Conservation (phyloP, 2,888 invertebrate genomes). For the Tiliacea citrago region DNA sequence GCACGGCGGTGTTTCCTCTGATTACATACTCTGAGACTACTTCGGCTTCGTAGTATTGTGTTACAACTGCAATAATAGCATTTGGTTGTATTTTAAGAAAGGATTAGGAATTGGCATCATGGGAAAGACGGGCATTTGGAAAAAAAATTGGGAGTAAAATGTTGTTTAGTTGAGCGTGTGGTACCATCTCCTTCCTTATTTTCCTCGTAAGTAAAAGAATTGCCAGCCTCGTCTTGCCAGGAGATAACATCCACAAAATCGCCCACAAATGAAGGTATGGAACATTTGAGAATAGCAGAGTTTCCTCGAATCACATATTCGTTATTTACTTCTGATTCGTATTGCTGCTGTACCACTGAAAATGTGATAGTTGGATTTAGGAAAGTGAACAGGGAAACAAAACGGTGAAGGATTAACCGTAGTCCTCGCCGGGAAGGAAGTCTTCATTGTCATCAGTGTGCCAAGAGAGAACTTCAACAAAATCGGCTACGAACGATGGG, state of each 20-base stretch:
- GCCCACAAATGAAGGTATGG: slow-evolving; percentile 97
- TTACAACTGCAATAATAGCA: slow-evolving; percentile 93
- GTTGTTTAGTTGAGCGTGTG: slow-evolving; percentile 44
- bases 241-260: slow-evolving; percentile 97
- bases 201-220: slow-evolving; percentile 82
- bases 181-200: slow-evolving; percentile 84
- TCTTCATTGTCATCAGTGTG: slow-evolving; percentile 94
- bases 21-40: slow-evolving; percentile 97
- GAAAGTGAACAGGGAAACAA: slow-evolving; percentile 54
- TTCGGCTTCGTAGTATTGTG: slow-evolving; percentile 97
- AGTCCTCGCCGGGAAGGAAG: slow-evolving; percentile 92
- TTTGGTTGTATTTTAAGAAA: slow-evolving; percentile 24
- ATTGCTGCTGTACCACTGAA: slow-evolving; percentile 96
- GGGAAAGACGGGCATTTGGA: slow-evolving; percentile 40
- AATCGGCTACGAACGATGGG: slow-evolving; percentile 96
- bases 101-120: slow-evolving; percentile 56
- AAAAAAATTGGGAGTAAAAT: slow-evolving; percentile 6
- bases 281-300: slow-evolving; percentile 96
- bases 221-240: slow-evolving; percentile 95
- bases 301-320: slow-evolving; percentile 97
- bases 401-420: slow-evolving; percentile 85
- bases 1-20: slow-evolving; percentile 95
- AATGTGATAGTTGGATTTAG: slow-evolving; percentile 55
- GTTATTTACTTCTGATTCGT: slow-evolving; percentile 97
- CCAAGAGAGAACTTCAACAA: slow-evolving; percentile 95